Conservation (phyloP, 2,797 vertebrate species). For the Echeneis naucrates region DNA sequence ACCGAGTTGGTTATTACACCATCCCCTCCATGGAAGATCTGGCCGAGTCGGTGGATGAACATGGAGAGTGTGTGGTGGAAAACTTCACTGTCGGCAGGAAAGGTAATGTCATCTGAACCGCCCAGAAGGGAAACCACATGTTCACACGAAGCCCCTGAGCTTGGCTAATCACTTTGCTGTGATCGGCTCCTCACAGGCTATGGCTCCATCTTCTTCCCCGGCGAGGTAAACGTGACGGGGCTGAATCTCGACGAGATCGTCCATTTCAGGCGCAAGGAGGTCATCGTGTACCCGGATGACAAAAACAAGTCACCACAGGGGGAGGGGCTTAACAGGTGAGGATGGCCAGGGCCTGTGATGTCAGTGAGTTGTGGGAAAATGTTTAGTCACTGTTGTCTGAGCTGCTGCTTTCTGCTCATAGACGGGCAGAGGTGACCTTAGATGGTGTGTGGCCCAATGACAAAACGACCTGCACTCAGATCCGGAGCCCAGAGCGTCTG, state of each 20-base stretch:
- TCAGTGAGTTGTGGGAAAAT: background rate
- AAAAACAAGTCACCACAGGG: slow-evolving; percentile 90
- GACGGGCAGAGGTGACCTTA: slow-evolving; percentile 93
- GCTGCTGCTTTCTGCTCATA: slow-evolving; percentile 45
- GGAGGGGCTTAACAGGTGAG: slow-evolving; percentile 93
- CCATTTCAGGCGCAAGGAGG: slow-evolving; percentile 95
- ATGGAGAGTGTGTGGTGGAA: slow-evolving; percentile 89
- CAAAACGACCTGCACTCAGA: slow-evolving; percentile 91
- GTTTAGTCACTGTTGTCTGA: background rate
- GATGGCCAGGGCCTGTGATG: background rate
- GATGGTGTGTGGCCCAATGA: slow-evolving; percentile 98
- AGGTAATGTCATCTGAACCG: slow-evolving; percentile 79
- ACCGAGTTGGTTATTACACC: slow-evolving; percentile 93
- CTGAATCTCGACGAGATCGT: slow-evolving; percentile 95
- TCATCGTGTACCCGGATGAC: slow-evolving; percentile 95
- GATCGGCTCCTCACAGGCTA: slow-evolving; percentile 85
- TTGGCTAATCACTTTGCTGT: slow-evolving; percentile 1
- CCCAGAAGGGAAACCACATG: background rate
- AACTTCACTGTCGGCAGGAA: slow-evolving; percentile 95
- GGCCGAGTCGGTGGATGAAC: slow-evolving; percentile 86
- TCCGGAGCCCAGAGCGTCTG: slow-evolving; percentile 92
- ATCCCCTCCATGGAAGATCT: slow-evolving; percentile 96
- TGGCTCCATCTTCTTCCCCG: slow-evolving; percentile 94
- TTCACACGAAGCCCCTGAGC: background rate
- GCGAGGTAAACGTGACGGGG: slow-evolving; percentile 89